Evolutionary conservation across 2,113 vertebrate genomes (phyloP), one percentile per base, ranked within the genome.

Genomic region (Pimephales promelas): DNA sequence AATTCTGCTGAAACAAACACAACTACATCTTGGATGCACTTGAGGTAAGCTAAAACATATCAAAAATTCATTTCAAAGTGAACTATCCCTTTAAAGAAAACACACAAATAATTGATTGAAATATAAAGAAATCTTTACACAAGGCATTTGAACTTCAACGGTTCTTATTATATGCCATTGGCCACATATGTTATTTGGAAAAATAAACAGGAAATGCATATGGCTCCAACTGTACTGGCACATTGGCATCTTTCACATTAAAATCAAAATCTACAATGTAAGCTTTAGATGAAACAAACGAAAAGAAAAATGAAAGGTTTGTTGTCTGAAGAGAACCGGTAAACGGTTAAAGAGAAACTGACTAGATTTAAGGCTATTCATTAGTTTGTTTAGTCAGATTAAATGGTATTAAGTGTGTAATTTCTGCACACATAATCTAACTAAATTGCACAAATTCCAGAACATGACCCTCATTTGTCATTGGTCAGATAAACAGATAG

Each of bases 211-310:
- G 22, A n/a, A 74, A 66, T 64, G 68, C 57, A 83, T 52, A 59
- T 81, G 54, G 83, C 34, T 75, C 36, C 49, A 77, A 54, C 61
- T 52, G 66, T 11, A 78, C 26, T 83, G 81, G 64, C 79, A 84
- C 79, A 57, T 56, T 82, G 61, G 34, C 66, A 61, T 72, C 54
- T 28, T 64, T 78, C 73, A 81, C 49, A 56, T 16, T 36, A n/a
- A 81, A 40, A 72, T 62, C 24, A 59, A 82, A 43, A 81, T 11
- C 5, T 28, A 49, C 8, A 52, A 28, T 20, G 16, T 10, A 78
- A 18, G n/a, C n/a, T 26, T 61, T 10, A 24, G 9, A 79, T 79
- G 13, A 79, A 43, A 47, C 8, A 47, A 26, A 26, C 11, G 5
- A 45, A 79, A 62, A 62, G 0, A 79, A 79, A 9, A 61, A 78